Evolutionary conservation across 2,113 vertebrate species (phyloP), one percentile per base, ranked within the genome.

Genomic region (Thryonomys swinderianus): DNA sequence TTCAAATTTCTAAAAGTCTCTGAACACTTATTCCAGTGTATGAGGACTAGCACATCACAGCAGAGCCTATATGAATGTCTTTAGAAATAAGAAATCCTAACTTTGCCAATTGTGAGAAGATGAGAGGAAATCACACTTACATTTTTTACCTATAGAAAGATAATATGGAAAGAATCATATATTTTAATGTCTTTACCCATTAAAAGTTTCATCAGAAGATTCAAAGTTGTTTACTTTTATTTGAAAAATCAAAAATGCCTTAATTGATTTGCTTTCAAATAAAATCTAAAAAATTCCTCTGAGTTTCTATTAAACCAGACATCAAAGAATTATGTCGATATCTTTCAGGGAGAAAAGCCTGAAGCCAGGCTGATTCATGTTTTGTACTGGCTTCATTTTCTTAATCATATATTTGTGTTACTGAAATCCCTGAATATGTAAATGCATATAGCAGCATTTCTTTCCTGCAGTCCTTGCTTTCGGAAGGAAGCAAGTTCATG

Each of bases 401-500:
- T 25, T 66, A 81, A 67, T 37, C 23, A 32, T 88, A 27, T 53
- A 30, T 82, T 40, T 81, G 42, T 27, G 32, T 25, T 61, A n/a
- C 71, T 85, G n/a, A 93, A 93, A 53, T 69, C 3, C 20, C 71
- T 78, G 9, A 3, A 32, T 78, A 85, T 82, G 69, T 2, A 88
- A 93, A 93, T 17, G 3, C 61, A 14, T 48, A 48, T 90, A 92
- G 73, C 21, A 51, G 0, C 2, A 66, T 25, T 59, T 89, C 2
- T 20, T 59, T 96, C 11, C 27, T 84, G 30, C 12, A 92, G 67
- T 3, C 2, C 1, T 86, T 45, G 79, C 34, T 84, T 95, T 67
- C 16, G 62, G 10, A 74, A 83, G 13, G 21, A 90, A 95, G 84
- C 48, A n/a, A 67, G 51, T 79, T 96, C 64, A 84, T 85, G n/a